Evolutionary conservation across 2,113 vertebrate species (phyloP), one percentile per base, ranked within the genome.

Genomic region (Grallaria varia): DNA sequence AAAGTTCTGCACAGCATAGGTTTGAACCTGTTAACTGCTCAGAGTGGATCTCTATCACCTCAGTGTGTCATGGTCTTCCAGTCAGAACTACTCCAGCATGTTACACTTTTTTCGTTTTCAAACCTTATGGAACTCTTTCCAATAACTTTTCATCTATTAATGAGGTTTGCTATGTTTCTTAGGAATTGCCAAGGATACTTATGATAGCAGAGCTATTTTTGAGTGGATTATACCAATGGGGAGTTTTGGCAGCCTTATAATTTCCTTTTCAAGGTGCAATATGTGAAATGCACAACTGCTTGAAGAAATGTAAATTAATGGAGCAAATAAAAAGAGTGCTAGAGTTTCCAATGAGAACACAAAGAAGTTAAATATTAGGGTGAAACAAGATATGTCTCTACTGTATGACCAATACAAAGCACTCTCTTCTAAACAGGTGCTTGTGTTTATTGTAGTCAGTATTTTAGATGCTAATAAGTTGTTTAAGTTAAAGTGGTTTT

Each of bases 101-200:
- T 40, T 69, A 14, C 3, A 14, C 6, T 35, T 14, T 31, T 21
- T 9, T 9, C 20, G 24, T 68, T 40, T 63, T 63, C 39, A 63
- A 63, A 63, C 27, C 18, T 63, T 30, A 63, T 40, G 60, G 27
- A 40, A 63, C 37, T 40, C 37, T 63, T 30, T 63, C 18, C 60
- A 63, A 27, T 30, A 30, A 28, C 60, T 39, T 56, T 55, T 55
- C 20, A 56, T 33, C 31, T 58, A 28, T 42, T 63, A 42, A 7
- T 14, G 39, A 63, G 24, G 58, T 96, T 96, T 82, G 67, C 39
- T 55, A 25, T 95, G 79, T 96, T 85, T 96, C 80, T 95, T 53
- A 97, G 95, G 89, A 92, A 93, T 81, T 95, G 60, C 94, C 90
- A 97, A 62, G 62, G 55, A 78, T n/a, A 93, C 73, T 89, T 3